Percentiles rank a stretch among this genome's conserved stretches.
These are phyloP conservation scores for Xestia rhomboidea DNA, from an alignment of 2,888 invertebrate genomes.

Conservation along the genomic window DNA sequence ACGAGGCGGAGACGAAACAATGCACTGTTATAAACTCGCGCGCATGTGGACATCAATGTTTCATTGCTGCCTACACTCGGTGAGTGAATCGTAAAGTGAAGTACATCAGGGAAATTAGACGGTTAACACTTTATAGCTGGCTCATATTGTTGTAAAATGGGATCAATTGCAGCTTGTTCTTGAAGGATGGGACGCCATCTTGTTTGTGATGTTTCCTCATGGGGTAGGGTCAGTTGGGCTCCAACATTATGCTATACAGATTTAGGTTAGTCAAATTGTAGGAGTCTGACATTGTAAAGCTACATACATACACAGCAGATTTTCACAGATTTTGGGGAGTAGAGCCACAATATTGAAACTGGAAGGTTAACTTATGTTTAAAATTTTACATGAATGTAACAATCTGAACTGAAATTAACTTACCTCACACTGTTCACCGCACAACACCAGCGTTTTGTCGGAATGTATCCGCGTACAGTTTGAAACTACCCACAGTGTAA, in stretches of 20 bases:
- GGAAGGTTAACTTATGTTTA: slow-evolving; percentile 1
- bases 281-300: background rate
- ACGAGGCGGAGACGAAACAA: slow-evolving; percentile 45
- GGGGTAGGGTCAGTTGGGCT: background rate
- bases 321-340: background rate
- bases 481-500: slow-evolving; percentile 24
- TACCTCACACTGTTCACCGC: background rate
- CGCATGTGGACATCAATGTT: slow-evolving; percentile 41
- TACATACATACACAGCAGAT: background rate
- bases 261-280: too few relatives aligned
- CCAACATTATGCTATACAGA: background rate
- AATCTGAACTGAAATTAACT: background rate
- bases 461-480: slow-evolving; percentile 13
- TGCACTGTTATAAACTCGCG: slow-evolving; percentile 43
- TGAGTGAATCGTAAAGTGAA: slow-evolving; percentile 54
- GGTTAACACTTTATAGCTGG: slow-evolving; percentile 22
- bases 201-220: background rate
- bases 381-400: background rate
- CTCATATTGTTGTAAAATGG: background rate
- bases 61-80: slow-evolving; percentile 33
- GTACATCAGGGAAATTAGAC: slow-evolving; percentile 30
- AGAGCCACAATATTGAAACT: background rate
- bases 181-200: background rate
- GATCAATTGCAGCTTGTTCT: slow-evolving; percentile 4
- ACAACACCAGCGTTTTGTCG: background rate